A percentile compares a stretch with the other conserved stretches of the same genome.
Evolutionary conservation across 2,113 vertebrate genomes (phyloP).

Genomic region (Dipodomys ordii): DNA sequence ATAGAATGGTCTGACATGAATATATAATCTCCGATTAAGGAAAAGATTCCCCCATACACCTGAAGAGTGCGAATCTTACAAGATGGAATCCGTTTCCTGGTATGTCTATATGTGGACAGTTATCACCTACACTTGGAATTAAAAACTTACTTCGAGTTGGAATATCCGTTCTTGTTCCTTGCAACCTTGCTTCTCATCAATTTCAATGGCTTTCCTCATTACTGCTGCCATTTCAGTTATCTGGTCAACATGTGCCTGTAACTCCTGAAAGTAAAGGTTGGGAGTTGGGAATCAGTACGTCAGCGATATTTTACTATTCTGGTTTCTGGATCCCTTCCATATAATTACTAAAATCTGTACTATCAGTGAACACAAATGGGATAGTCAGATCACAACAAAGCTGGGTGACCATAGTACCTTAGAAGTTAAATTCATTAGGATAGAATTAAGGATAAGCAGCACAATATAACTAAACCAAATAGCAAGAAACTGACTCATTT

Average conservation of each 20-base stretch:
- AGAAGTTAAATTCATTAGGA: constrained; percentile 29
- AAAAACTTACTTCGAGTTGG: constrained; percentile 92
- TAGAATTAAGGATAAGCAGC: constrained; percentile 10
- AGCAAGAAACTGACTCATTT: constrained; percentile 9
- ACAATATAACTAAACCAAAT: neutral
- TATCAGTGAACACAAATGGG: neutral
- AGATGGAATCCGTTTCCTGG: neutral
- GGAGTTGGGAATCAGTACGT: neutral
- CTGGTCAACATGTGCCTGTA: constrained; percentile 97
- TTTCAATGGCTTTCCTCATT: constrained; percentile 97
- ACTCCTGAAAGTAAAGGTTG: constrained; percentile 87
- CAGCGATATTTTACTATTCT: neutral
- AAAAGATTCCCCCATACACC: neutral
- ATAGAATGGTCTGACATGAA: neutral
- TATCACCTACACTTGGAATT: constrained; percentile 3
- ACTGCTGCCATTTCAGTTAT: constrained; percentile 99
- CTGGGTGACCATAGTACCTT: neutral
- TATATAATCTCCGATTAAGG: neutral
- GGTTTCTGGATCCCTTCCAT: constrained; percentile 10
- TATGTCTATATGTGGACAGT: neutral
- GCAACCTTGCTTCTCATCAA: constrained; percentile 93
- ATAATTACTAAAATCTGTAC: neutral
- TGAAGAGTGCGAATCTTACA: neutral
- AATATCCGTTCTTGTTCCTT: constrained; percentile 96
- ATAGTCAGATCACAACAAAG: neutral